Conservation (phyloP, 2,797 vertebrate genomes). For the Diceros bicornis region DNA sequence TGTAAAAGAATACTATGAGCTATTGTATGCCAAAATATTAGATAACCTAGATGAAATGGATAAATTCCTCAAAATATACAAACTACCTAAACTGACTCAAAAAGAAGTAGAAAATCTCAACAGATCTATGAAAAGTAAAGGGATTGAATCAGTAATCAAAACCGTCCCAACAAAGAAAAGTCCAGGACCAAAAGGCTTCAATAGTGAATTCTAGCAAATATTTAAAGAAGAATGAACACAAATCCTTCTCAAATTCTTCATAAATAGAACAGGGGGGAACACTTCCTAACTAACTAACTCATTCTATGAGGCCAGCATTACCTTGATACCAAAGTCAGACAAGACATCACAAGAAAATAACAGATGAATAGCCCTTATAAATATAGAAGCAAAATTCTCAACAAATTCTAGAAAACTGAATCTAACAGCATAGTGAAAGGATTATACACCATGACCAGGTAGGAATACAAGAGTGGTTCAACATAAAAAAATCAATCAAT, state of each 20-base stretch:
- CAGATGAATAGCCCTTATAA: background rate
- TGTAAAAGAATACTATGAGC: background rate
- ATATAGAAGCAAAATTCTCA: constrained; percentile 14
- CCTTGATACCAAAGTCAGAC: background rate
- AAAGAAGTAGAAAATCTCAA: constrained; percentile 34
- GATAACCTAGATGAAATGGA: background rate
- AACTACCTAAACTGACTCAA: constrained; percentile 1
- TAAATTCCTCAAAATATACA: constrained; percentile 32
- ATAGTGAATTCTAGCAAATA: constrained; percentile 38
- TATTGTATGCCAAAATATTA: constrained; percentile 4
- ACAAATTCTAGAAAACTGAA: constrained; percentile 3
- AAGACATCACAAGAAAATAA: constrained; percentile 5
- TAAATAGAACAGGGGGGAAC: background rate
- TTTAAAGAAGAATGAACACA: background rate
- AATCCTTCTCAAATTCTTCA: background rate
- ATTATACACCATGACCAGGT: background rate
- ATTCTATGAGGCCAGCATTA: background rate
- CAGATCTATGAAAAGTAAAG: background rate
- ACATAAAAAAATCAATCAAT: constrained; percentile 48
- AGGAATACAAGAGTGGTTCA: background rate
- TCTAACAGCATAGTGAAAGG: background rate
- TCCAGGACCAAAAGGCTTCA: background rate
- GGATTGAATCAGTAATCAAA: background rate
- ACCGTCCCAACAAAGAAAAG: background rate
- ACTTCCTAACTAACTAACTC: background rate